These are phyloP conservation scores for Sarcophaga subvicina DNA, from an alignment of 2,888 invertebrate species.

Conservation along the genomic window DNA sequence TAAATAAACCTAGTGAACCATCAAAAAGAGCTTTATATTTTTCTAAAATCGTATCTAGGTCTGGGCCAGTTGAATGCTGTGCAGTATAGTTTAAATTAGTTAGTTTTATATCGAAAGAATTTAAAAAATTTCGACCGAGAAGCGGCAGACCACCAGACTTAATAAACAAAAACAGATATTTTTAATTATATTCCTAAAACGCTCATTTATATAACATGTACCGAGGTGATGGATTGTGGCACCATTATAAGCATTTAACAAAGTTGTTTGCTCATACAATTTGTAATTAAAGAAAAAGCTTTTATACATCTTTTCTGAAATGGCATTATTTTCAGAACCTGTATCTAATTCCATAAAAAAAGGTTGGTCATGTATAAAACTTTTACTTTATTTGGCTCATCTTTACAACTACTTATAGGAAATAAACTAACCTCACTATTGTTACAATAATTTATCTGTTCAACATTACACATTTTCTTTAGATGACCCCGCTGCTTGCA, in stretches of 20 bases:
- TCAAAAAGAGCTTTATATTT: conserved; percentile 54
- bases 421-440: conserved; percentile 50
- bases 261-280: not conserved
- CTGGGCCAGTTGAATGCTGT: no score
- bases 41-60: not conserved
- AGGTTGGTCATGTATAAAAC: conserved; percentile 50
- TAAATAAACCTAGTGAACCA: conserved; percentile 60
- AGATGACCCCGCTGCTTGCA: conserved; percentile 64
- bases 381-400: conserved; percentile 18
- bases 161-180: conserved; percentile 44
- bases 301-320: conserved; percentile 21
- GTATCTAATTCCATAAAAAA: conserved; percentile 63
- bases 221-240: conserved; percentile 38
- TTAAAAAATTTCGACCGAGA: conserved; percentile 62
- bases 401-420: conserved; percentile 17
- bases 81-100: conserved; percentile 28
- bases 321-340: conserved; percentile 31
- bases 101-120: conserved; percentile 52
- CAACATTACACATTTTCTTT: conserved; percentile 54
- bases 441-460: conserved; percentile 43
- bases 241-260: conserved; percentile 51
- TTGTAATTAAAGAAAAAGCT: conserved; percentile 22
- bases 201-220: conserved; percentile 38
- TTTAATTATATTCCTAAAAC: conserved; percentile 9
- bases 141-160: conserved; percentile 64